Conservation (phyloP, 2,888 invertebrate genomes). For the Polia nebulosa region DNA sequence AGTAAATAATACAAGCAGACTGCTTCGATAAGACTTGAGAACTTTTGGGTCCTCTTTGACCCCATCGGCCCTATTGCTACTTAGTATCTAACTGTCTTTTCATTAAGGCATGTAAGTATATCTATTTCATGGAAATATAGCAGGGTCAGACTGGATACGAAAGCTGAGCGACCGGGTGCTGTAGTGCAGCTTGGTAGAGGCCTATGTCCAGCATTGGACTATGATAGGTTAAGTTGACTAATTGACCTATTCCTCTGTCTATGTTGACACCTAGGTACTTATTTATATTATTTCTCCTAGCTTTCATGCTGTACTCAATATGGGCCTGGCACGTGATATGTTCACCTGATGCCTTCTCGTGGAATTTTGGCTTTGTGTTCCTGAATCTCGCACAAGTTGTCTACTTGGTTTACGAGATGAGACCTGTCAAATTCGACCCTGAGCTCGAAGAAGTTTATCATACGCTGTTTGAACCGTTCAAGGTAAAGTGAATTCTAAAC, state of each 20-base stretch:
- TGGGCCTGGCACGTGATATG: constrained; percentile 98
- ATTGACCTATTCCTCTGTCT: background rate
- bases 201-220: background rate
- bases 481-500: constrained; percentile 87
- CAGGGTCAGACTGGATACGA: too few species aligned
- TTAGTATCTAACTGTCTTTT: too few species aligned
- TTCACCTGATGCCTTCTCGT: constrained; percentile 96
- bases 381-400: constrained; percentile 95
- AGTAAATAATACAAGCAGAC: background rate
- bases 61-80: too few species aligned
- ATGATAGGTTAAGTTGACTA: background rate
- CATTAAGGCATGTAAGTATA: too few species aligned
- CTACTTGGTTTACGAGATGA: constrained; percentile 95
- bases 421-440: constrained; percentile 96
- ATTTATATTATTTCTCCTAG: constrained; percentile 80
- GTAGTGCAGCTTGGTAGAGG: background rate
- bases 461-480: constrained; percentile 95
- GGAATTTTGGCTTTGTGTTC: constrained; percentile 96
- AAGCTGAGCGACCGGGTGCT: background rate
- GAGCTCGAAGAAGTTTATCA: constrained; percentile 96
- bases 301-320: constrained; percentile 94
- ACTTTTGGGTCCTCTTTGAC: background rate
- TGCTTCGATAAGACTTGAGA: background rate
- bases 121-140: too few species aligned
- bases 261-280: too few species aligned